These are phyloP conservation scores for Conopomorpha cramerella DNA, from an alignment of 1,140 invertebrate species.

Conservation along the genomic window DNA sequence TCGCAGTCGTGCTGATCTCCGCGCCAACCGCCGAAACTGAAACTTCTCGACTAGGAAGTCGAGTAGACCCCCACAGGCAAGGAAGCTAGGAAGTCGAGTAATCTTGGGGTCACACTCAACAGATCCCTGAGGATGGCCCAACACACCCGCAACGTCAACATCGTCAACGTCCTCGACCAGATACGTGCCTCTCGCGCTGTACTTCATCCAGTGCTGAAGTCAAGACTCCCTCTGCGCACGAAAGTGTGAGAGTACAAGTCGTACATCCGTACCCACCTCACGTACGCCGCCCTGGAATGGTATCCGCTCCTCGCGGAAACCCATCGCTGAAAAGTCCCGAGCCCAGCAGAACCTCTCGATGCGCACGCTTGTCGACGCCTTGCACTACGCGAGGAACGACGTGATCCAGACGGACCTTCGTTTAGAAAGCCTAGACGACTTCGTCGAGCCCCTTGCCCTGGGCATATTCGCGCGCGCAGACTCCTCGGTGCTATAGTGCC, in stretches of 20 bases:
- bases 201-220: neutral
- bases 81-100: too few relatives aligned
- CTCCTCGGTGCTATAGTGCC: neutral
- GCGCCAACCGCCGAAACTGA: neutral
- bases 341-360: neutral
- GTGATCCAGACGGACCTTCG: neutral
- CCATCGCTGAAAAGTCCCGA: neutral
- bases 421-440: slow-evolving; percentile 1
- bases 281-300: slow-evolving; percentile 13
- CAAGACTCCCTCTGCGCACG: slow-evolving; percentile 4
- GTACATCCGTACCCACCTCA: slow-evolving; percentile 9
- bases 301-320: slow-evolving; percentile 4
- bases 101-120: slow-evolving; percentile 6
- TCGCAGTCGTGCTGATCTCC: slow-evolving; percentile 7
- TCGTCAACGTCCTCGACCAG: slow-evolving; percentile 67
- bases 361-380: neutral
- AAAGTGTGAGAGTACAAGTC: slow-evolving; percentile 10
- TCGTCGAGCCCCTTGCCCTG: neutral
- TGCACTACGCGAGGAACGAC: neutral
- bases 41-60: neutral
- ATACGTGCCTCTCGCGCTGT: neutral
- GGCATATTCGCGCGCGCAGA: neutral
- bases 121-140: slow-evolving; percentile 28
- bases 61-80: slow-evolving; percentile 1
- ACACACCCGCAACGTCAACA: slow-evolving; percentile 68